A percentile compares a stretch with the other conserved stretches of the same genome.
Evolutionary conservation across 2,113 vertebrate species (phyloP).

Genomic region (Callaeas wilsoni): DNA sequence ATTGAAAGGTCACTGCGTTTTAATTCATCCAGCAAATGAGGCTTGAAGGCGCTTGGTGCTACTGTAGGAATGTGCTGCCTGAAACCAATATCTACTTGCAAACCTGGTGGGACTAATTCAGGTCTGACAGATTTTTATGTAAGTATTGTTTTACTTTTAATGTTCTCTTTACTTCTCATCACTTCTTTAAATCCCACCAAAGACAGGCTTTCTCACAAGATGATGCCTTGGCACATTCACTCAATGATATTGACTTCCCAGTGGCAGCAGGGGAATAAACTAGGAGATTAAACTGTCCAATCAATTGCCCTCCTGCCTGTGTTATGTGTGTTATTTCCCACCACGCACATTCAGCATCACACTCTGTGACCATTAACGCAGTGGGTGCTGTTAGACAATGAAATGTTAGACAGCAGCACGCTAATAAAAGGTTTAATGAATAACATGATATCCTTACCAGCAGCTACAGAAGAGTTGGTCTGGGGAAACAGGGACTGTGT

Average conservation of each 20-base stretch:
- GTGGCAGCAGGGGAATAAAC: background rate
- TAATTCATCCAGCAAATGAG: background rate
- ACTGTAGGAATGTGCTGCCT: background rate
- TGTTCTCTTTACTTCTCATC: background rate
- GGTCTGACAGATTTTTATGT: background rate
- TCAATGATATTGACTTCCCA: background rate
- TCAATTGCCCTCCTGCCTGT: constrained; percentile 2
- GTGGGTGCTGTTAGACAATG: background rate
- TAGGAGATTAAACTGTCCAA: background rate
- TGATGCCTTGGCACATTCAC: background rate
- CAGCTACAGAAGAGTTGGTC: background rate
- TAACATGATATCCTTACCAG: background rate
- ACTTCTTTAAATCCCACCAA: background rate
- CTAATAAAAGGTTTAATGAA: constrained; percentile 26
- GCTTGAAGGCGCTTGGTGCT: background rate
- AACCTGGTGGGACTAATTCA: background rate
- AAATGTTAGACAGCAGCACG: background rate
- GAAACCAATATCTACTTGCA: background rate
- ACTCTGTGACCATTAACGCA: background rate
- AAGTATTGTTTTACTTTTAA: background rate
- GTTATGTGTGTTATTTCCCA: background rate
- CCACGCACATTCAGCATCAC: background rate
- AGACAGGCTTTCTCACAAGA: background rate
- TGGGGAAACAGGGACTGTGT: background rate
- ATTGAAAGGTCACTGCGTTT: background rate